Base-by-base conservation (phyloP, 2,797 vertebrate species). In the Gobionotothen gibberifrons region DNA sequence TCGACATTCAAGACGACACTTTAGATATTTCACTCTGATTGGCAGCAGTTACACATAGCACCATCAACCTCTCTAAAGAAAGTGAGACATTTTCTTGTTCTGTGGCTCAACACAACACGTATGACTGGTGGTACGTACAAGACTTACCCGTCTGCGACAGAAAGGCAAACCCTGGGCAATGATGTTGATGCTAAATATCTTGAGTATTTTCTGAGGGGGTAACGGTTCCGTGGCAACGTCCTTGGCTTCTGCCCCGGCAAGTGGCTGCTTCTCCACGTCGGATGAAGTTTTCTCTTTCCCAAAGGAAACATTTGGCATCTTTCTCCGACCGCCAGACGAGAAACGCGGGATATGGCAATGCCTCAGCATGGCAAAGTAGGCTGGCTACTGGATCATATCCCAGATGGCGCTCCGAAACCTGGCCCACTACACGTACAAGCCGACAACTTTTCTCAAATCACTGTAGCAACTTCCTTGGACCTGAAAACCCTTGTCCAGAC, bases 161-260 rank as follows among this genome's bases (percentile, higher is more conserved):
- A 99, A 99, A 39, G 98, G 98, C 88, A 99, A 92, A 81, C 97
- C 96, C 88, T 99, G 98, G 29, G 98, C 94, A 84, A 99, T 99
- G 92, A 99, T 99, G 92, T 97, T 99, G 94, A 99, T 97, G 94
- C 97, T 98, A 92, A 99, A 99, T 89, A 99, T 98, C 95, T 97
- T 97, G 92, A 99, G 96, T 62, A 99, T 94, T 47, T 97, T 98
- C 92, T 98, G 97, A 54, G 97, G 95, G 2, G 96, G 95, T 16
- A 97, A 82, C 56, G 95, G 93, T 44, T 97, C 96, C 87, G 95
- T 93, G 71, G 82, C 54, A 54, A 94, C 62, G 81, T 94, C 94
- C 92, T 95, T 96, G 72, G 95, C 86, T 80, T 97, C 96, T 82
- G 94, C 93, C 94, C 94, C 91, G 90, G 95, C 87, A 77, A 94